Base-by-base conservation (phyloP, 2,113 vertebrate genomes). In the Rhagologus leucostigma region DNA sequence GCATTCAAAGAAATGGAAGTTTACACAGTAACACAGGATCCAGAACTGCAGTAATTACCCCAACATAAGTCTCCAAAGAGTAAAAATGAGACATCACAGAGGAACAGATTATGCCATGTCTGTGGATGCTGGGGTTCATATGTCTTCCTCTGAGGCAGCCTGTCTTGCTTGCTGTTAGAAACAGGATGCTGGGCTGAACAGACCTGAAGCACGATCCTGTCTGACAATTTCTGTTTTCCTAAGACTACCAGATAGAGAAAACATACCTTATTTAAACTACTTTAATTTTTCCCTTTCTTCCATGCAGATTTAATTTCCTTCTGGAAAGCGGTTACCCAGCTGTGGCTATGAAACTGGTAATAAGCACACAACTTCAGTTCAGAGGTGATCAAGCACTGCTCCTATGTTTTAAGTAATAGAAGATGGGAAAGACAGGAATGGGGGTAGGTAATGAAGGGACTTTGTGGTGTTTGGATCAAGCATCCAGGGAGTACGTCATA, bases 261-360 rank as follows among this genome's bases (percentile, higher is more conserved):
- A 76, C 91, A 94, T 76, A 78, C 57, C 33, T 78, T 70, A 78
- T 94, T 93, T 82, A 94, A 95, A 89, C 2, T 0, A 64, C 29
- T 23, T 82, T 89, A 84, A 78, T 95, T 91, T 92, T 91, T 41
- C 41, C 33, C 41, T 89, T 93, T 94, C 46, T 90, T 96, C 53
- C 75, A 56, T 44, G 82, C 59, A 92, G 84, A 93, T 91, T 96
- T 95, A 95, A 96, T 96, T 96, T 97, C 94, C 95, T 93, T 93
- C 87, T 96, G 93, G 78, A 96, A 94, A 96, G 67, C 78, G 56
- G 62, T 85, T 85, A 85, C 46, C 9, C 95, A 96, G 93, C 87
- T 97, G 94, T 62, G 53, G 70, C 78, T 91, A 91, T 83, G 93
- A 90, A 96, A 83, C 42, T 32, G 10, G 91, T 63, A 96, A 93